Percentiles rank a stretch among this genome's conserved stretches.
phyloP scores from a whole-genome alignment of 2,113 vertebrate species.

The Pygoscelis adeliae region DNA sequence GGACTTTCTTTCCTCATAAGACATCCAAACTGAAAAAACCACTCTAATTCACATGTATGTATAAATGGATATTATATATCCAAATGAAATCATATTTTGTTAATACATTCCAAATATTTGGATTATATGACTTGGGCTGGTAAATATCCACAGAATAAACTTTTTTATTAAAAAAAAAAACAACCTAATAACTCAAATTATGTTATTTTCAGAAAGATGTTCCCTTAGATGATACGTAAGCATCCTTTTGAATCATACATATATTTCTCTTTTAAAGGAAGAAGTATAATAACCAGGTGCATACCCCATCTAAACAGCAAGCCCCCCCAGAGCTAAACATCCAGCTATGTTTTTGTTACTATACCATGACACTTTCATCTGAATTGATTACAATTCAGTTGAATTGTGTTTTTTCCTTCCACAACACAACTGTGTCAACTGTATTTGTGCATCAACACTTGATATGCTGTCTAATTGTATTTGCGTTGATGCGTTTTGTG shows the following conservation, averaged over 20 bases:
- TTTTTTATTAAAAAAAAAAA: neutral
- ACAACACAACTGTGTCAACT: slow-evolving; percentile 1
- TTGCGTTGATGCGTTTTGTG: accelerated
- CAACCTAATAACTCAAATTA: neutral
- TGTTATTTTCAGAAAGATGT: neutral
- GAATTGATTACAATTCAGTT: neutral
- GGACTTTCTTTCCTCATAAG: neutral
- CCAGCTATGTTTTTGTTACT: slow-evolving; percentile 10
- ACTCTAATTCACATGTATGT: neutral
- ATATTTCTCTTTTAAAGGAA: neutral
- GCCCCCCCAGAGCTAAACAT: neutral
- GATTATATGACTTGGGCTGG: neutral
- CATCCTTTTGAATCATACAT: neutral
- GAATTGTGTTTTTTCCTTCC: slow-evolving; percentile 5
- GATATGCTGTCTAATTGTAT: neutral
- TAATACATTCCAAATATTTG: neutral
- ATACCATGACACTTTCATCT: neutral
- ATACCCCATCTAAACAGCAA: neutral
- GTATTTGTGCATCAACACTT: slow-evolving; percentile 11
- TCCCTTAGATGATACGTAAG: neutral
- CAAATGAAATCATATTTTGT: neutral
- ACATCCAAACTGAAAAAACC: neutral
- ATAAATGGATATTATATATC: neutral
- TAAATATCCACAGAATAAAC: neutral
- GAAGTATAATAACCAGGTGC: neutral